These are phyloP conservation scores for Numenius arquata DNA, from an alignment of 2,113 vertebrate genomes.

Conservation along the genomic window DNA sequence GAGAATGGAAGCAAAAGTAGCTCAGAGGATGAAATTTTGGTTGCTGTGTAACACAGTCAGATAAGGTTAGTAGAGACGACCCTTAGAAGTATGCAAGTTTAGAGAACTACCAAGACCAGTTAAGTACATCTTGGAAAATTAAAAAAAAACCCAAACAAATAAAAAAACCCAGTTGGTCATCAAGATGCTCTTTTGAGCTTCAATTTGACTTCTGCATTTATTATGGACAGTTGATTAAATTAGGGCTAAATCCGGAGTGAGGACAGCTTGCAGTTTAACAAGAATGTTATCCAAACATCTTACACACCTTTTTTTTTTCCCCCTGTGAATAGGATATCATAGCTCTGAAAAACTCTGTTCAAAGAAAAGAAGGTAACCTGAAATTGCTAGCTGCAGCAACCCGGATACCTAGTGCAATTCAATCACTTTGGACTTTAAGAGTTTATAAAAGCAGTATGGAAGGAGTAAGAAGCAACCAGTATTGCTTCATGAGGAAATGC, in stretches of 20 bases:
- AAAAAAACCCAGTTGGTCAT: not conserved
- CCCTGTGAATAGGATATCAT: not conserved
- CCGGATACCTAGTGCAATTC: not conserved
- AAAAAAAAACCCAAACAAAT: not conserved
- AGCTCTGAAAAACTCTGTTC: not conserved
- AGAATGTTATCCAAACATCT: not conserved
- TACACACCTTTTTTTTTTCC: not conserved
- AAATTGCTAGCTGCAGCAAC: not conserved
- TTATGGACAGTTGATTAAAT: not conserved
- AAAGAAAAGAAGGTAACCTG: slow-evolving; percentile 6
- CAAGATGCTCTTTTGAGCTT: not conserved
- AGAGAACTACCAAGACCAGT: not conserved
- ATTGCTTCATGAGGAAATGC: slow-evolving; percentile 36
- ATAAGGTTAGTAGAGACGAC: not conserved
- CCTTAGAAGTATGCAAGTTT: not conserved
- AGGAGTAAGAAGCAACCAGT: slow-evolving; percentile 4
- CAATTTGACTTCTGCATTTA: not conserved
- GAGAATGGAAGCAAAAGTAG: not conserved
- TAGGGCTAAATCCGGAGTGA: not conserved
- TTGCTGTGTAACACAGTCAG: not conserved
- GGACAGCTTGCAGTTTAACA: not conserved
- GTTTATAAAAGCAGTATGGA: slow-evolving; percentile 19
- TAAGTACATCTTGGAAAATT: not conserved
- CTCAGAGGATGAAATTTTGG: not conserved
- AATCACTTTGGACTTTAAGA: not conserved